Percentiles rank a stretch among this genome's conserved stretches.
These are phyloP conservation scores for Nasonia giraulti DNA, from an alignment of 1,140 invertebrate species.

Conservation along the genomic window DNA sequence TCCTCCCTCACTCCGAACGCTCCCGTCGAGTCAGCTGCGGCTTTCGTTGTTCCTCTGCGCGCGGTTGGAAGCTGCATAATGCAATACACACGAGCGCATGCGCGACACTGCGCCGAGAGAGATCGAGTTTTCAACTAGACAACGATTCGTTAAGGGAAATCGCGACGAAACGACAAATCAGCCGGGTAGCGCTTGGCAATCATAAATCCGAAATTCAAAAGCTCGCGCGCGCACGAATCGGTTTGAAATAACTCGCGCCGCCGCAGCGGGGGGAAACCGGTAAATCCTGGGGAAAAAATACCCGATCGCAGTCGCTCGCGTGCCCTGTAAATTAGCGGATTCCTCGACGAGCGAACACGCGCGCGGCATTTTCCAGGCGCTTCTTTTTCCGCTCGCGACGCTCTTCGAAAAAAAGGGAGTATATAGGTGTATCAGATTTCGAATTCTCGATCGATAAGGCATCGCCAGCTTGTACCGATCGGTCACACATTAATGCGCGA, in stretches of 20 bases:
- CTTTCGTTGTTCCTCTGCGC: neutral
- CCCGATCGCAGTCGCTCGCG: constrained; percentile 31
- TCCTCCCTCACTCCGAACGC: no score
- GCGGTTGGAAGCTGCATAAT: no score
- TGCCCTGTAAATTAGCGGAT: constrained; percentile 50
- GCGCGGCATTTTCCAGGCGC: neutral
- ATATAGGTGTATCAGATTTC: neutral
- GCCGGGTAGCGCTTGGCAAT: neutral
- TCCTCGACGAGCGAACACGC: constrained; percentile 16
- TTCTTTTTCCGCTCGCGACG: neutral
- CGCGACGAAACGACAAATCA: neutral
- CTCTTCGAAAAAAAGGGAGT: neutral
- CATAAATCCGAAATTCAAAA: constrained; percentile 49
- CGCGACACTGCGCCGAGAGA: no score
- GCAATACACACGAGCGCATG: no score
- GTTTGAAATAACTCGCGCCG: constrained; percentile 38
- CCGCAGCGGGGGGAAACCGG: constrained; percentile 9
- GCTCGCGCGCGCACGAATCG: constrained; percentile 11
- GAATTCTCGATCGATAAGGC: neutral
- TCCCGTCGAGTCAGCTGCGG: no score
- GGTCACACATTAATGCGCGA: constrained; percentile 60
- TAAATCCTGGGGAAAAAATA: constrained; percentile 22
- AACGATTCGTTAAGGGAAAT: neutral
- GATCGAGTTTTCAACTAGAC: neutral
- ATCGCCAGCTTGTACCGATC: constrained; percentile 53